Evolutionary conservation across 1,140 invertebrate species (phyloP).

Genomic region (Nomia melanderi): DNA sequence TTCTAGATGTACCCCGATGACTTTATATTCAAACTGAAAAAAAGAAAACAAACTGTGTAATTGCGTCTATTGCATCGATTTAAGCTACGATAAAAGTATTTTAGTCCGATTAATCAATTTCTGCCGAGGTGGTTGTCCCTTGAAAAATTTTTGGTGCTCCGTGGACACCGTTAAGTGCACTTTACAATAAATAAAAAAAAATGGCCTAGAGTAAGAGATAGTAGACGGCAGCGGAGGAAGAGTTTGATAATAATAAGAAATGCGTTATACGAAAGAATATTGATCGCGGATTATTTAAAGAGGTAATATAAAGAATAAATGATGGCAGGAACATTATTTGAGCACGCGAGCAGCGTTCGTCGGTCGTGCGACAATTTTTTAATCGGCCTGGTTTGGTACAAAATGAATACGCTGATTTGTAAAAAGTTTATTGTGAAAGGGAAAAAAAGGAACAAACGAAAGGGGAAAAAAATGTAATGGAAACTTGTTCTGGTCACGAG

Average conservation of each 20-base stretch:
- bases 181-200: constrained; percentile 78
- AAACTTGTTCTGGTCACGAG: constrained; percentile 80
- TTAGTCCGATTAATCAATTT: constrained; percentile 75
- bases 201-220: constrained; percentile 76
- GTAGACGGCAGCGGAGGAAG: constrained; percentile 62
- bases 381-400: constrained; percentile 81
- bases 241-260: constrained; percentile 70
- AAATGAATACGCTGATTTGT: constrained; percentile 79
- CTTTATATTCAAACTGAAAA: constrained; percentile 61
- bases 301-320: constrained; percentile 76
- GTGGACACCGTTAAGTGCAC: constrained; percentile 80
- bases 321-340: constrained; percentile 78
- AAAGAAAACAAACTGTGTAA: constrained; percentile 39
- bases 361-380: constrained; percentile 73
- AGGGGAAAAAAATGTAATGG: constrained; percentile 56
- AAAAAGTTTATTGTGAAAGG: constrained; percentile 73
- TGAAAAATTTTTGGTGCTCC: constrained; percentile 78
- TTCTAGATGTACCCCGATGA: constrained; percentile 65
- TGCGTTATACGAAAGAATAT: constrained; percentile 72
- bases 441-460: constrained; percentile 67
- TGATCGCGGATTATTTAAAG: constrained; percentile 78
- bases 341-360: constrained; percentile 63
- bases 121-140: constrained; percentile 77
- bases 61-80: constrained; percentile 45
- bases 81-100: constrained; percentile 66